Evolutionary conservation across 2,797 vertebrate species (phyloP).

Genomic region (Antennarius maculatus): DNA sequence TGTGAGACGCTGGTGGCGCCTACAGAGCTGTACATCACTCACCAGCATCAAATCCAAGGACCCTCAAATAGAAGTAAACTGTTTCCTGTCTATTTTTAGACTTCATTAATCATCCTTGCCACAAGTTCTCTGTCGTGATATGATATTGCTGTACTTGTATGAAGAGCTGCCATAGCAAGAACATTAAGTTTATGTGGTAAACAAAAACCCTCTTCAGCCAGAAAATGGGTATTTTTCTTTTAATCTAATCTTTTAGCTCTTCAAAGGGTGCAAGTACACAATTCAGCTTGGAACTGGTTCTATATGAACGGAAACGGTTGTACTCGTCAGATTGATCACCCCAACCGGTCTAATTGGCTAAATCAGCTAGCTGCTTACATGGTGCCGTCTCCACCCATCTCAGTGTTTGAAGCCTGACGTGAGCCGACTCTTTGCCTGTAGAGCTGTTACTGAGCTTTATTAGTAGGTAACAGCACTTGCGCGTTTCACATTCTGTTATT

Average conservation of each 20-base stretch:
- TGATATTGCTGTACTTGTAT: not conserved
- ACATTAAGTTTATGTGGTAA: not conserved
- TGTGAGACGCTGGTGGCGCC: no score
- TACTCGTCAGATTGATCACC: constrained; percentile 36
- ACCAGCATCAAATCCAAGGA: no score
- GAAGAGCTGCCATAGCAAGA: not conserved
- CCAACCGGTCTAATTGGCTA: constrained; percentile 45
- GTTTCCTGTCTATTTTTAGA: no score
- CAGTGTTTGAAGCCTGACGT: constrained; percentile 20
- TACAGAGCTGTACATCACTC: no score
- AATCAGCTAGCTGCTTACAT: constrained; percentile 38
- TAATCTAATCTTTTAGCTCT: not conserved
- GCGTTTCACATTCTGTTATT: not conserved
- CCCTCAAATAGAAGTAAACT: no score
- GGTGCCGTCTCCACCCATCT: constrained; percentile 22
- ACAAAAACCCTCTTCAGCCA: not conserved
- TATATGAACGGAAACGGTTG: constrained; percentile 32
- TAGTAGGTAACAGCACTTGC: not conserved
- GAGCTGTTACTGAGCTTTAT: not conserved
- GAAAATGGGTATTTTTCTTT: no score
- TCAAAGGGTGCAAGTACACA: not conserved
- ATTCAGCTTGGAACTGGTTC: constrained; percentile 14
- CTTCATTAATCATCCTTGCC: not conserved
- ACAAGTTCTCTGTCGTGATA: not conserved
- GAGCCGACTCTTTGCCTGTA: not conserved